These are phyloP conservation scores for Ochropleura leucogaster DNA, from an alignment of 2,888 invertebrate genomes.

Conservation along the genomic window DNA sequence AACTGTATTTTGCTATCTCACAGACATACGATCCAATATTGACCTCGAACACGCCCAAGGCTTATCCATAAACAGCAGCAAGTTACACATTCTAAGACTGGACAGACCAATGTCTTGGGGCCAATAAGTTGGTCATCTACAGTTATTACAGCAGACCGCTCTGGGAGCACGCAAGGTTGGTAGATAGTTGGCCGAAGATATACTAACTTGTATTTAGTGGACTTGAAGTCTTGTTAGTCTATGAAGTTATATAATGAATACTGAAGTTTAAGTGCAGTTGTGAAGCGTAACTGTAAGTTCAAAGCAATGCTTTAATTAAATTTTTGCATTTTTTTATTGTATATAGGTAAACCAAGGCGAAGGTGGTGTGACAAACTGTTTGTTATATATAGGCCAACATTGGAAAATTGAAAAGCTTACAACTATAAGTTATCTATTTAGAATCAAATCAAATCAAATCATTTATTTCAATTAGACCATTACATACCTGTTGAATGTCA, in stretches of 20 bases:
- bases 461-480: no score
- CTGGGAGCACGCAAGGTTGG: conserved; percentile 53
- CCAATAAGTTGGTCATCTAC: conserved; percentile 66
- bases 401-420: no score
- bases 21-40: conserved; percentile 3
- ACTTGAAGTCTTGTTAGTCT: conserved; percentile 30
- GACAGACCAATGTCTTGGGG: conserved; percentile 64
- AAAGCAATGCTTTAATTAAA: background rate
- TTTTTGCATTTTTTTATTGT: background rate
- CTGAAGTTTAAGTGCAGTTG: background rate
- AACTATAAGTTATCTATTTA: no score
- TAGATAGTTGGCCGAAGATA: conserved; percentile 32
- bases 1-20: conserved; percentile 20
- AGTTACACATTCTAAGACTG: conserved; percentile 57
- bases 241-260: conserved; percentile 31
- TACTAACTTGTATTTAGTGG: conserved; percentile 38
- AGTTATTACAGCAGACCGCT: conserved; percentile 61
- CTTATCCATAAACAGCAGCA: conserved; percentile 61
- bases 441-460: no score
- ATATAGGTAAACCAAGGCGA: no score
- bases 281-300: background rate
- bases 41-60: conserved; percentile 44
- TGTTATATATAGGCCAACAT: no score
- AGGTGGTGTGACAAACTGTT: no score
- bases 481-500: no score